Conservation (phyloP, 2,797 vertebrate species). For the Hydrocynus forskahlii region DNA sequence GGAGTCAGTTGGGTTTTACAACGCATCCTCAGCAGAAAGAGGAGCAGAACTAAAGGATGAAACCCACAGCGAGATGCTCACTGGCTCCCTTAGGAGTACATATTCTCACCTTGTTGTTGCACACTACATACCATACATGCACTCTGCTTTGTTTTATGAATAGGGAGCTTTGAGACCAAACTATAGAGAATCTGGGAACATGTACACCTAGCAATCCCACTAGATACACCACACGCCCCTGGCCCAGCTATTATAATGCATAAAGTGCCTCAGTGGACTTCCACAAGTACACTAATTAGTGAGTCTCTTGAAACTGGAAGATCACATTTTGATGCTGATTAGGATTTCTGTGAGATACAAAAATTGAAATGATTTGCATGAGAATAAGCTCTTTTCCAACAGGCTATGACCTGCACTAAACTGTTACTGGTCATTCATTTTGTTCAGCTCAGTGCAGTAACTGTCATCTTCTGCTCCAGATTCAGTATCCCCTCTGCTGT, state of each 20-base stretch:
- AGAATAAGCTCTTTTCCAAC: slow-evolving; percentile 2
- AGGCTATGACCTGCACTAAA: not conserved
- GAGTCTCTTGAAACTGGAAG: slow-evolving; percentile 3
- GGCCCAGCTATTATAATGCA: not conserved
- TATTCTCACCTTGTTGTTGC: not conserved
- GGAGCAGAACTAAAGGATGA: not conserved
- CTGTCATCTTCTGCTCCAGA: not conserved
- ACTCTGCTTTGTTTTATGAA: slow-evolving; percentile 2
- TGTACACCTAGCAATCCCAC: not conserved
- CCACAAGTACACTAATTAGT: not conserved
- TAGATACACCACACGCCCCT: not conserved
- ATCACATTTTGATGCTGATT: slow-evolving; percentile 10
- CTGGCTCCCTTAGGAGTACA: not conserved
- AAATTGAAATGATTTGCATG: slow-evolving; percentile 2
- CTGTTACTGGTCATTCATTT: slow-evolving; percentile 7
- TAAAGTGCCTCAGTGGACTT: not conserved
- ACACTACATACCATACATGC: not conserved
- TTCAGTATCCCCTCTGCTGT: slow-evolving; percentile 8
- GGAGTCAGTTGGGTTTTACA: not conserved
- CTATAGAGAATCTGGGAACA: not conserved
- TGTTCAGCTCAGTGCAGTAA: not conserved
- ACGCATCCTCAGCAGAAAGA: not conserved
- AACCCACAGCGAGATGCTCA: not conserved
- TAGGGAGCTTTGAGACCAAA: not conserved
- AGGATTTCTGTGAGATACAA: not conserved